Evolutionary conservation across 2,113 vertebrate species (phyloP).

Genomic region (Bubalus kerabau): DNA sequence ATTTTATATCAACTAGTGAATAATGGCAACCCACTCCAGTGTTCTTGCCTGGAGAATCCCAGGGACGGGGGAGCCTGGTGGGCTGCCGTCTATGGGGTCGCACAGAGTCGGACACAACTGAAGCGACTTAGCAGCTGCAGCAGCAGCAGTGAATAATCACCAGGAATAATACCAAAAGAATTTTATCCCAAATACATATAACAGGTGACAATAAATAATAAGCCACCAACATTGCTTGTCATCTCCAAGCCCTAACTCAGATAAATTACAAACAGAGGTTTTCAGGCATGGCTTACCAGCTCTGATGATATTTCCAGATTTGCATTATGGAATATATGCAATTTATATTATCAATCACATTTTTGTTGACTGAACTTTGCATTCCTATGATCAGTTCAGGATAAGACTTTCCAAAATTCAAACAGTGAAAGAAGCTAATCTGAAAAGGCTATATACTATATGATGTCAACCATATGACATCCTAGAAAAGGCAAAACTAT

Average conservation of each 20-base stretch:
- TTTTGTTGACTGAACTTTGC: background rate
- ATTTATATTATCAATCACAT: constrained; percentile 6
- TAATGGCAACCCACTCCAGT: background rate
- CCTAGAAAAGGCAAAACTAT: background rate
- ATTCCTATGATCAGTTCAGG: background rate
- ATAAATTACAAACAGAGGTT: background rate
- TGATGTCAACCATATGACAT: background rate
- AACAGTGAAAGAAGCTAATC: background rate
- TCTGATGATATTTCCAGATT: background rate
- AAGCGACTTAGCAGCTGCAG: too few relatives aligned
- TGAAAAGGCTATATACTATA: background rate
- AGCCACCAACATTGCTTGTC: background rate
- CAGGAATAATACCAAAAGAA: background rate
- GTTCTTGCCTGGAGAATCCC: too few relatives aligned
- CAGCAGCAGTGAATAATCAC: background rate
- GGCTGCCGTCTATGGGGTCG: too few relatives aligned
- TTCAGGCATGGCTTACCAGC: background rate
- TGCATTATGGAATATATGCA: background rate
- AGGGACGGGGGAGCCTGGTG: too few relatives aligned
- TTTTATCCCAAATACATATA: constrained; percentile 28
- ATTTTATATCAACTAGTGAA: constrained; percentile 46
- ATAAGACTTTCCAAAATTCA: background rate
- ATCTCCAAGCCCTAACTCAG: background rate
- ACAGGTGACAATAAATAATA: background rate
- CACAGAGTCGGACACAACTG: too few relatives aligned